Evolutionary conservation across 2,888 invertebrate genomes (phyloP).

Genomic region (Ametastegia equiseti): DNA sequence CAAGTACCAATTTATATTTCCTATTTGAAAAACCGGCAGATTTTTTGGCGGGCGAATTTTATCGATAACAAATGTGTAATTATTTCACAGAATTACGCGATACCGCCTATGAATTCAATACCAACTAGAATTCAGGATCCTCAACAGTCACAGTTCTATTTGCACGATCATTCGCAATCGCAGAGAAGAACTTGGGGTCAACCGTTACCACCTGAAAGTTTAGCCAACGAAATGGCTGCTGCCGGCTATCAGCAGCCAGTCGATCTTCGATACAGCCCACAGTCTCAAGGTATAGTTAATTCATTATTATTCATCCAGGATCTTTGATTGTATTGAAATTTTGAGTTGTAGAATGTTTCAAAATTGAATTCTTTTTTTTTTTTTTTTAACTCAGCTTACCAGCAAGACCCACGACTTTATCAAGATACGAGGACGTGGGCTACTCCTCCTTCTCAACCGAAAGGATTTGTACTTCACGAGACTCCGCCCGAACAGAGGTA

Average conservation of each 20-base stretch:
- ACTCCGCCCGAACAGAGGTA: conserved; percentile 77
- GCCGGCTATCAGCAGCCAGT: conserved; percentile 70
- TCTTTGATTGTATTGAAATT: background rate
- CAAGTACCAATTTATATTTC: background rate
- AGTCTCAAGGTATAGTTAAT: conserved; percentile 62
- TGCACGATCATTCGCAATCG: conserved; percentile 82
- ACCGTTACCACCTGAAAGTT: conserved; percentile 74
- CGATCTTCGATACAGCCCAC: conserved; percentile 69
- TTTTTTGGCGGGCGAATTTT: conserved; percentile 56
- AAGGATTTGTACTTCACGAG: conserved; percentile 83
- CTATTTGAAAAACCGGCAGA: conserved; percentile 18
- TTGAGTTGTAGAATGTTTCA: background rate
- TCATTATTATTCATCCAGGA: background rate
- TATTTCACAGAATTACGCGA: conserved; percentile 64
- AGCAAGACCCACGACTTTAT: conserved; percentile 70
- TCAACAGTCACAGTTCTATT: conserved; percentile 84
- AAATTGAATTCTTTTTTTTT: conserved; percentile 18
- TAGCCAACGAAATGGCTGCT: conserved; percentile 72
- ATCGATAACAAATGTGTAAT: background rate
- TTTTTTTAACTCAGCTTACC: conserved; percentile 15
- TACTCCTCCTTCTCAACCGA: conserved; percentile 74
- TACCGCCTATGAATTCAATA: conserved; percentile 68
- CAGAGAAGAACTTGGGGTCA: conserved; percentile 78
- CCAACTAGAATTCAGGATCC: conserved; percentile 67
- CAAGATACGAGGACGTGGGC: conserved; percentile 73